Evolutionary conservation across 2,113 vertebrate species (phyloP), one percentile per base, ranked within the genome.

Genomic region (Clarias gariepinus): DNA sequence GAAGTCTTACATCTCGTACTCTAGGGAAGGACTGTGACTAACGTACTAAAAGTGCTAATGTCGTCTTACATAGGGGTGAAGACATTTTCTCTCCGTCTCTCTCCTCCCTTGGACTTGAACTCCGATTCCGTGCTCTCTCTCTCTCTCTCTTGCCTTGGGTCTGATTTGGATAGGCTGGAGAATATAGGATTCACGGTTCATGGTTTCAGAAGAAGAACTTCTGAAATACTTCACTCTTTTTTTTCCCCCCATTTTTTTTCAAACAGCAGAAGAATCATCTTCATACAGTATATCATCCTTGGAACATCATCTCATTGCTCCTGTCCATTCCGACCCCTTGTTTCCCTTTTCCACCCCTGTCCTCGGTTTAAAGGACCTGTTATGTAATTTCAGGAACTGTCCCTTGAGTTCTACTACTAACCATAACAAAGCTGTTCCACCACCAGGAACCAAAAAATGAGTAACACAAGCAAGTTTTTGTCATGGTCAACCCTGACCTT

Each of bases 21-120:
- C 78, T 82, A 19, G 69, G 64, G 53, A 64, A 89, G 23, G 73
- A 82, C 78, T 80, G 87, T 79, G 82, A 87, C 74, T 61, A 25
- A 68, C 77, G 68, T 88, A 73, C 78, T 88, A 86, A 88, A 87
- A 88, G 82, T 85, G 82, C 69, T 90, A 85, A 90, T 85, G 89
- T 61, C 58, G 52, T 16, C 5, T 76, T 76, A 30, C 68, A 81
- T 25, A 36, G 53, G 55, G 71, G 58, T 61, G 79, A n/a, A 13
- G 19, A 16, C 25, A 36, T 25, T 61, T 81, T 71, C 33, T 85
- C 64, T 86, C 57, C 30, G 30, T 66, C 55, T 82, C 66, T 74
- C 36, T 58, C 66, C 61, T 66, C 61, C 30, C n/a, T 16, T 55
- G 53, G 8, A 16, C 77, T 74, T 57, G 2, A 18, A 23, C 69